phyloP scores from a whole-genome alignment of 2,797 vertebrate genomes.

The Microctenopoma steveboyesi region DNA sequence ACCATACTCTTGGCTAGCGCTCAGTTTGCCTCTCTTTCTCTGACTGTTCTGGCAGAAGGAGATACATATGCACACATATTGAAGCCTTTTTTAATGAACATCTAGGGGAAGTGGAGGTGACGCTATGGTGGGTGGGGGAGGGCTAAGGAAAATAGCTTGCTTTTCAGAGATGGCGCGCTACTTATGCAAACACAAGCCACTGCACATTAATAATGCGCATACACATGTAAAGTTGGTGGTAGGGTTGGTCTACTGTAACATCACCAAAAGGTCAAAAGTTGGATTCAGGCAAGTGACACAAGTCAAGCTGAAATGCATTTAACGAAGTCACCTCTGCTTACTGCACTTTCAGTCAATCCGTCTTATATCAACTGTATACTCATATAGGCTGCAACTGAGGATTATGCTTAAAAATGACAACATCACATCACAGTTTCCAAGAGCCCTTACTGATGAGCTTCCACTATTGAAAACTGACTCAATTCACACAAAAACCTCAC shows the following conservation, averaged over 20 bases:
- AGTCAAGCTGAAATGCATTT: slow-evolving; percentile 10
- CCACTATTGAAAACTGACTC: background rate
- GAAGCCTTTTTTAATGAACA: slow-evolving; percentile 86
- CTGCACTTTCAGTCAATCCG: background rate
- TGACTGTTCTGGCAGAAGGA: slow-evolving; percentile 68
- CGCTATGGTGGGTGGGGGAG: slow-evolving; percentile 38
- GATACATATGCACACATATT: slow-evolving; percentile 93
- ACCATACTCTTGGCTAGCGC: slow-evolving; percentile 84
- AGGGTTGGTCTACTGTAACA: slow-evolving; percentile 12
- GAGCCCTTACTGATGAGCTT: background rate
- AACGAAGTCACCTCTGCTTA: background rate
- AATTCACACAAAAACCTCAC: background rate
- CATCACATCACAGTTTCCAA: background rate
- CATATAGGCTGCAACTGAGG: background rate
- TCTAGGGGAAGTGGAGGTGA: slow-evolving; percentile 60
- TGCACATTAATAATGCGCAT: slow-evolving; percentile 54
- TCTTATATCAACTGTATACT: background rate
- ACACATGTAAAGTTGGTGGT: slow-evolving; percentile 35
- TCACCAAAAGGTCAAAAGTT: slow-evolving; percentile 25
- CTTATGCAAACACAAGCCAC: slow-evolving; percentile 49
- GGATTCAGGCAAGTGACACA: background rate
- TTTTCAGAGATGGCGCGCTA: slow-evolving; percentile 36
- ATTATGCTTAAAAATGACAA: background rate
- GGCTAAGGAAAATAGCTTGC: slow-evolving; percentile 46
- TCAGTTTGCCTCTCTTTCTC: slow-evolving; percentile 28